Evolutionary conservation across 2,113 vertebrate species (phyloP).

Genomic region (Eulemur rufifrons): DNA sequence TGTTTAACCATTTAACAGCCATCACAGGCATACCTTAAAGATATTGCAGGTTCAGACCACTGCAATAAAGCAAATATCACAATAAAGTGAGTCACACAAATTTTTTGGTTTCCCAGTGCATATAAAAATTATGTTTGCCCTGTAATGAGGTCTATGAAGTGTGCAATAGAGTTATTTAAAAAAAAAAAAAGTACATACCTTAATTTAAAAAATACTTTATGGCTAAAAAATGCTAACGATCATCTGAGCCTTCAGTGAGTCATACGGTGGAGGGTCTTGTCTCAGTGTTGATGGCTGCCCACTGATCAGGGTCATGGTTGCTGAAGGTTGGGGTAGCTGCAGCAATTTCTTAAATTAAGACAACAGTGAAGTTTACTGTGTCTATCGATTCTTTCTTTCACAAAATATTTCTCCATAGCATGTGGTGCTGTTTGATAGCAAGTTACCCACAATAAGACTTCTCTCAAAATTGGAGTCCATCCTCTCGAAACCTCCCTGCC

Average conservation of each 20-base stretch:
- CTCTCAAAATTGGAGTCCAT: neutral
- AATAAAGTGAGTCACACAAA: neutral
- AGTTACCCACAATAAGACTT: neutral
- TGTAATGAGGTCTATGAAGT: neutral
- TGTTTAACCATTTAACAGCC: neutral
- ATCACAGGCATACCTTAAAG: neutral
- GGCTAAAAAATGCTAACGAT: neutral
- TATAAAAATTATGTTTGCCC: neutral
- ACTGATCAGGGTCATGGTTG: neutral
- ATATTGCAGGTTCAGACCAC: neutral
- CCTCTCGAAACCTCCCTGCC: neutral
- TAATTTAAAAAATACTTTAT: neutral
- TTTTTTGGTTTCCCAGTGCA: neutral
- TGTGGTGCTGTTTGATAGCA: neutral
- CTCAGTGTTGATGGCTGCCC: neutral
- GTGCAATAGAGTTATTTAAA: neutral
- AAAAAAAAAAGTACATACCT: neutral
- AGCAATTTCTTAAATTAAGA: neutral
- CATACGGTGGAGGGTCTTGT: neutral
- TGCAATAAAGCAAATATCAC: neutral
- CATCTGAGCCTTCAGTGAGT: neutral
- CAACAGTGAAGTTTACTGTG: neutral
- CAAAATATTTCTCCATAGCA: neutral
- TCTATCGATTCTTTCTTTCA: neutral
- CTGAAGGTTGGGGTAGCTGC: neutral